Evolutionary conservation across 2,797 vertebrate species (phyloP), one percentile per base, ranked within the genome.

Genomic region (Labeo calbasu): DNA sequence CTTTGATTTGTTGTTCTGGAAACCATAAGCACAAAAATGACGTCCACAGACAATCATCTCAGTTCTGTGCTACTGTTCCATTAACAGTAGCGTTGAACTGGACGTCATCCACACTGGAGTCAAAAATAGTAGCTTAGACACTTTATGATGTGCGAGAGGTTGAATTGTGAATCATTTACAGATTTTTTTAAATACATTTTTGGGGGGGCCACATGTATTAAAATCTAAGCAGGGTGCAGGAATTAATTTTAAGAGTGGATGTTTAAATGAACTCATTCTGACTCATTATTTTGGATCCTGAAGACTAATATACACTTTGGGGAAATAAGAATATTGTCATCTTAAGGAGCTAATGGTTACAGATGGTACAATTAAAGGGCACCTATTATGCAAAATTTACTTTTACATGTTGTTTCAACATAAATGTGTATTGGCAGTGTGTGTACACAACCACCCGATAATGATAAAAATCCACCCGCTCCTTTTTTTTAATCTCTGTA

Each of bases 101-200:
- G 65, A 83, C 14, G 17, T 75, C 43, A 75, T 71, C 43, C 68
- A 75, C 25, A 63, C n/a, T 28, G 1, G n/a, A 32, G n/a, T 77
- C 50, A 8, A 80, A 43, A 84, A 66, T 61, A 50, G 65, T 66
- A 70, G 57, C 66, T 55, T 72, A 48, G n/a, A 50, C 83, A 71
- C 81, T 85, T 91, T 50, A 83, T 86, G 87, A 86, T 80, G 71
- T 79, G 59, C 77, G 59, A 88, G 70, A 69, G 69, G 84, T 65
- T 87, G 66, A 61, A 77, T 78, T 77, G 71, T 13, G 28, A 48
- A 57, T 59, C 28, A 65, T 73, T 82, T 23, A 55, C 10, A 7
- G 40, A 36, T 36, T 14, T 43, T 21, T 43, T 15, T 43, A 11
- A 1, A 40, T 68, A 5, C n/a, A 4, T 66, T 66, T 65, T 65